Evolutionary conservation across 2,888 invertebrate genomes (phyloP).

Genomic region (Pristionchus fissidentatus): DNA sequence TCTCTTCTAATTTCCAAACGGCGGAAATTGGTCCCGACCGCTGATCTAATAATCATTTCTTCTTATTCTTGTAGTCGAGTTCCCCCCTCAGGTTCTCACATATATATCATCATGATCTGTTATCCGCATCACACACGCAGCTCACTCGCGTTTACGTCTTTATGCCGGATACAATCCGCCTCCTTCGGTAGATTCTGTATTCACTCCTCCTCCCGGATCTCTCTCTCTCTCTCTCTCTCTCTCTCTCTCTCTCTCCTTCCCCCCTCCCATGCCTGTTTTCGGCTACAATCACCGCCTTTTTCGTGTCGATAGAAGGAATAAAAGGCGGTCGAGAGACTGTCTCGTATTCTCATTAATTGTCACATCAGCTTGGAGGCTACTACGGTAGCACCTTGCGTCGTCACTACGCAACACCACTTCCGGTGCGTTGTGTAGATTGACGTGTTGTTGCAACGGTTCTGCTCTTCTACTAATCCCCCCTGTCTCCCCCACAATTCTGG

Average conservation of each 20-base stretch:
- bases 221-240: background rate
- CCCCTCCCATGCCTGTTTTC: background rate
- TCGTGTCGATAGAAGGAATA: background rate
- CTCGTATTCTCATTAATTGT: background rate
- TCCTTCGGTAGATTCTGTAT: too few relatives aligned
- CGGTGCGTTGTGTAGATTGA: background rate
- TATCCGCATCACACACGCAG: too few relatives aligned
- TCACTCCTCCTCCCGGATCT: too few relatives aligned
- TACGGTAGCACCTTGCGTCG: background rate
- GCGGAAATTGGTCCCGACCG: too few relatives aligned
- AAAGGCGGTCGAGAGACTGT: background rate
- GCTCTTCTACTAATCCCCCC: background rate
- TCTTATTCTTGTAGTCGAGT: too few relatives aligned
- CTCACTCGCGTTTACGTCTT: background rate
- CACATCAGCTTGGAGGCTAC: background rate
- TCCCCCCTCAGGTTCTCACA: too few relatives aligned
- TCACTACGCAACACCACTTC: background rate
- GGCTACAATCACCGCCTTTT: slow-evolving; percentile 4
- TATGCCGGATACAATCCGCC: slow-evolving; percentile 8
- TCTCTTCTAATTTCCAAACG: too few relatives aligned
- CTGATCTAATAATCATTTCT: too few relatives aligned
- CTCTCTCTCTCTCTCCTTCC: slow-evolving; percentile 4
- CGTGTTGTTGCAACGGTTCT: background rate
- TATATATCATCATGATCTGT: slow-evolving; percentile 21
- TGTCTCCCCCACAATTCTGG: slow-evolving; percentile 8